These are phyloP conservation scores for Spodoptera litura DNA, from an alignment of 1,140 invertebrate species.

Conservation along the genomic window DNA sequence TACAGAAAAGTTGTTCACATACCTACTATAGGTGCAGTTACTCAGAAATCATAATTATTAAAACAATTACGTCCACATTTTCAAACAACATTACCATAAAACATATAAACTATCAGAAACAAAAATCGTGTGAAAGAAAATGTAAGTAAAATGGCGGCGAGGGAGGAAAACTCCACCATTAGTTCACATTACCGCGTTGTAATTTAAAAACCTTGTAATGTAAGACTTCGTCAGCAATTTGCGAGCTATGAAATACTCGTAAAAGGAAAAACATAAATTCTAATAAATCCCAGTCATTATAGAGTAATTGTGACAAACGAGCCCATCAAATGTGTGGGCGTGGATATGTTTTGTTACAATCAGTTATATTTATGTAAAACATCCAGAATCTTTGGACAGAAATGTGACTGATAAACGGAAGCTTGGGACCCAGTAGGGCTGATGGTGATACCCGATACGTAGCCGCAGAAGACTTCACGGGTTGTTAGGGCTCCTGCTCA, in stretches of 20 bases:
- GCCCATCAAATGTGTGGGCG: background rate
- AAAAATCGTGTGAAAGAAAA: background rate
- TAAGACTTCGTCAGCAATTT: background rate
- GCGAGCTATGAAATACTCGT: background rate
- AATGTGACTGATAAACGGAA: too few species aligned
- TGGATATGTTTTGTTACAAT: too few species aligned
- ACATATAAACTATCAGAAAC: background rate
- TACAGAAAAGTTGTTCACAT: too few species aligned
- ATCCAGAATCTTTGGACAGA: too few species aligned
- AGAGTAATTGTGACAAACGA: background rate
- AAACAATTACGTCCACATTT: background rate
- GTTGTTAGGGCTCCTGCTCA: too few species aligned
- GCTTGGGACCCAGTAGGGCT: too few species aligned
- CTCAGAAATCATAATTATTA: too few species aligned
- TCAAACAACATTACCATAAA: background rate
- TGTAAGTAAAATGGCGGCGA: background rate
- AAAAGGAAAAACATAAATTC: background rate
- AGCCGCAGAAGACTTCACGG: too few species aligned
- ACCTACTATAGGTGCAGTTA: too few species aligned
- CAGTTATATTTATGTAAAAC: too few species aligned
- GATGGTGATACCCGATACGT: too few species aligned
- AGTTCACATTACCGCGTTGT: slow-evolving; percentile 4
- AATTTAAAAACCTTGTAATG: background rate
- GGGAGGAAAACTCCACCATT: slow-evolving; percentile 3
- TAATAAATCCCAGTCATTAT: background rate